Percentiles rank a stretch among this genome's conserved stretches.
These are phyloP conservation scores for Allolobophora icterica DNA, from an alignment of 2,888 invertebrate species.

Conservation along the genomic window DNA sequence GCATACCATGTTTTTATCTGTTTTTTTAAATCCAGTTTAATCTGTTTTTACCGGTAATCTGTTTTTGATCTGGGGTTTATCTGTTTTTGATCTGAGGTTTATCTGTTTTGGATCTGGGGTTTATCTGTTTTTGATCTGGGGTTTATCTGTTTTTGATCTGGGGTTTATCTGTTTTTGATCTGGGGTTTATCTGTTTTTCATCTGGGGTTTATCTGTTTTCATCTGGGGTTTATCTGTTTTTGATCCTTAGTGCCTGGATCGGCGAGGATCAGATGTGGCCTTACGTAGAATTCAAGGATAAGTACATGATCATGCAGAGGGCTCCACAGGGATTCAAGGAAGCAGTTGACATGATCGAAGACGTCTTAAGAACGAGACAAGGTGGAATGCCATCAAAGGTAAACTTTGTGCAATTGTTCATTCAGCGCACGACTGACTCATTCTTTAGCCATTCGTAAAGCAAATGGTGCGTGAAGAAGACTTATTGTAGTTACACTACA, in stretches of 20 bases:
- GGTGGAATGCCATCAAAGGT: neutral
- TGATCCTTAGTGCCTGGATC: conserved; percentile 77
- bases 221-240: neutral
- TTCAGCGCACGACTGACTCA: neutral
- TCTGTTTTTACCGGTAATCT: no score
- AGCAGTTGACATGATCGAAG: conserved; percentile 62
- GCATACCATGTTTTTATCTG: no score
- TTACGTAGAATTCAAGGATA: conserved; percentile 80
- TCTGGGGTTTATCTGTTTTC: neutral
- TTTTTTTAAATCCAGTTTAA: no score
- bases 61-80: no score
- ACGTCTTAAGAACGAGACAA: conserved; percentile 55
- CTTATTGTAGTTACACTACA: neutral
- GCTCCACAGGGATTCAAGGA: conserved; percentile 63
- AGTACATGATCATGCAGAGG: conserved; percentile 67
- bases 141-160: no score
- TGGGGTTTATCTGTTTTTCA: no score
- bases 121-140: no score
- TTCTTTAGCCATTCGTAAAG: neutral
- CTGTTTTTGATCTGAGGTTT: no score
- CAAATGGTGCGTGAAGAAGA: neutral
- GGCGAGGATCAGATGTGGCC: conserved; percentile 83
- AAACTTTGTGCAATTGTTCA: neutral
- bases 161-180: no score
- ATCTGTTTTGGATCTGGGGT: no score